Evolutionary conservation across 2,797 vertebrate genomes (phyloP).

Genomic region (Tokudaia muenninki): DNA sequence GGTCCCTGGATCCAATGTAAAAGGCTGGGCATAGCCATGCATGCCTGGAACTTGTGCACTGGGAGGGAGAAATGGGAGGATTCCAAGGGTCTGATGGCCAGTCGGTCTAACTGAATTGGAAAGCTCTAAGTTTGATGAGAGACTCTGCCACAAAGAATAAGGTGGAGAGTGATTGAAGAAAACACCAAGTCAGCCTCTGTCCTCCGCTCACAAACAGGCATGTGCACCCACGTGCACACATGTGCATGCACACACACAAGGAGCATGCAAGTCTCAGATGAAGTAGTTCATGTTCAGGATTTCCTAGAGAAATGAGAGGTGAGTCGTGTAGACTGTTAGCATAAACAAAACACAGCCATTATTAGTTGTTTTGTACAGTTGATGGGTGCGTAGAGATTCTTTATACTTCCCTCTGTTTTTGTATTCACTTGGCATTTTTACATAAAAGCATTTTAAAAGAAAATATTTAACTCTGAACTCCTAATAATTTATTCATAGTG

Average conservation of each 20-base stretch:
- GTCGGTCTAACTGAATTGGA: neutral
- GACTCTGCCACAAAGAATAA: neutral
- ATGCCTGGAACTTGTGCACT: neutral
- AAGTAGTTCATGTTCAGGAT: neutral
- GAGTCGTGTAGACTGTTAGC: neutral
- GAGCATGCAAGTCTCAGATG: neutral
- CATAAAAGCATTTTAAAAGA: neutral
- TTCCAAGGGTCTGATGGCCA: neutral
- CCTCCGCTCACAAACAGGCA: neutral
- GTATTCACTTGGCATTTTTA: slow-evolving; percentile 20
- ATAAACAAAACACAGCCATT: neutral
- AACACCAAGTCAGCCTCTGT: neutral
- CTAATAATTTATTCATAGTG: slow-evolving; percentile 9
- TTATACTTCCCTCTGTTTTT: neutral
- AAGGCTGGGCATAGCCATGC: neutral
- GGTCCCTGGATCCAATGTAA: neutral
- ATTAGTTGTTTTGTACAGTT: neutral
- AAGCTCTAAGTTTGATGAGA: neutral
- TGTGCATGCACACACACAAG: neutral
- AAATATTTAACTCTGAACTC: slow-evolving; percentile 1
- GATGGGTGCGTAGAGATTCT: neutral
- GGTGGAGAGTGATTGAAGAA: neutral
- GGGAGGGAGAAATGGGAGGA: neutral
- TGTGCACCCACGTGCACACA: neutral
- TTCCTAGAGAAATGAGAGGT: neutral